These are phyloP conservation scores for Sepioteuthis lessoniana DNA, from an alignment of 2,888 invertebrate genomes.

Conservation along the genomic window DNA sequence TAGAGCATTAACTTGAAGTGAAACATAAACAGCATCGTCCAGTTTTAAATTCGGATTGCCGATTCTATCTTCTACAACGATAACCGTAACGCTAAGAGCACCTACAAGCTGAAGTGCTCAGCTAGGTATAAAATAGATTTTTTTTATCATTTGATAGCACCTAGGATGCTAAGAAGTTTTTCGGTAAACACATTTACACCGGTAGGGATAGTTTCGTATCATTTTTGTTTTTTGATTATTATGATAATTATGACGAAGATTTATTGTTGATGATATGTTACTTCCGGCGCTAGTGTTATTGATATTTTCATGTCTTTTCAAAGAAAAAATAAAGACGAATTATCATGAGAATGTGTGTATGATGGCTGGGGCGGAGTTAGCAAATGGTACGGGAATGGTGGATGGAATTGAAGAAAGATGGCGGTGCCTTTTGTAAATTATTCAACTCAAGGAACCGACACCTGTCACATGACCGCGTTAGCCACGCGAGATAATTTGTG, in stretches of 20 bases:
- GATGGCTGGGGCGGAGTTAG: neutral
- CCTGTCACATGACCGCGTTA: conserved; percentile 23
- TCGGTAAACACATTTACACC: no score
- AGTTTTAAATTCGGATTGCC: no score
- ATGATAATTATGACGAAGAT: neutral
- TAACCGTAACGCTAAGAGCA: no score
- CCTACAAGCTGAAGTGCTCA: no score
- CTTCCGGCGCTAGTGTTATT: neutral
- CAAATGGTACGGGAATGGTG: neutral
- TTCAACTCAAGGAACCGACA: neutral
- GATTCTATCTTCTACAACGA: no score
- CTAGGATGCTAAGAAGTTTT: no score
- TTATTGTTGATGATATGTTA: neutral
- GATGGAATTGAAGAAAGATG: neutral
- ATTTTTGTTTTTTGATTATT: no score
- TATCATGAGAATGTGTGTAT: neutral
- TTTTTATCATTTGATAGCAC: no score
- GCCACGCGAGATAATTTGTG: neutral
- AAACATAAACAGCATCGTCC: no score
- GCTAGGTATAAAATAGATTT: no score
- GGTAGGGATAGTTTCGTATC: no score
- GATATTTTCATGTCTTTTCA: neutral
- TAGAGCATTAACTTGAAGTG: no score
- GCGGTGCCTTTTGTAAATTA: neutral
- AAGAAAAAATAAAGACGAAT: neutral